Percentiles rank a stretch among this genome's conserved stretches.
These are phyloP conservation scores for Albula glossodonta DNA, from an alignment of 2,113 vertebrate species.

Conservation along the genomic window DNA sequence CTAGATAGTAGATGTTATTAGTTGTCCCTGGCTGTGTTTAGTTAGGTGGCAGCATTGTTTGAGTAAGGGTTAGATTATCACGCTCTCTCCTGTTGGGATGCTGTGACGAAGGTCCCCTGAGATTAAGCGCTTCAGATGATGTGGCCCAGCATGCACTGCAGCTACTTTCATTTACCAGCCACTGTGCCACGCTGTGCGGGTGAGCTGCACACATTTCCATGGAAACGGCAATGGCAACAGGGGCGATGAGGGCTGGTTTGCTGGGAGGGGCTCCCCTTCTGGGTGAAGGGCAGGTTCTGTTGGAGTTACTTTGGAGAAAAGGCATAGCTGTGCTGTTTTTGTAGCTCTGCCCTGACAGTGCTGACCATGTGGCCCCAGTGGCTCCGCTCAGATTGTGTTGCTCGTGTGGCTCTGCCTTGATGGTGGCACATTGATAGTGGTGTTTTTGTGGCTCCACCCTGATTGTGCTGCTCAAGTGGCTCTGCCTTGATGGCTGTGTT, in stretches of 20 bases:
- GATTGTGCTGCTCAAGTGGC: constrained; percentile 12
- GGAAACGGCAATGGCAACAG: constrained; percentile 62
- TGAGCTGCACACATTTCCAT: constrained; percentile 69
- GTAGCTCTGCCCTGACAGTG: background rate
- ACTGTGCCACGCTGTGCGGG: constrained; percentile 60
- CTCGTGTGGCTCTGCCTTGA: too few species aligned
- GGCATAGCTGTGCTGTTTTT: background rate
- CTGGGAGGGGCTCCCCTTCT: background rate
- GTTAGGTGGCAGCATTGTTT: background rate
- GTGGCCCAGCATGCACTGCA: background rate
- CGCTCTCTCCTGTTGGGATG: background rate
- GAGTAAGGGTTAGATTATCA: background rate
- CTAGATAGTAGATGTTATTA: too few species aligned
- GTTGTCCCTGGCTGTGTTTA: too few species aligned
- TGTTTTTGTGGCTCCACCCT: background rate
- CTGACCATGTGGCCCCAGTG: background rate
- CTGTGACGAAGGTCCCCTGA: background rate
- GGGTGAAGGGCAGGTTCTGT: constrained; percentile 37
- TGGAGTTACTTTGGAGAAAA: background rate
- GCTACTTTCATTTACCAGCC: constrained; percentile 62
- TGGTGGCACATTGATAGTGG: background rate
- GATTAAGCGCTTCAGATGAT: background rate
- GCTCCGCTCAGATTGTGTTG: too few species aligned
- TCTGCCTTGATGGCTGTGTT: background rate
- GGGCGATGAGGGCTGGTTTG: constrained; percentile 52